Evolutionary conservation across 2,888 invertebrate species (phyloP), one percentile per base, ranked within the genome.

Genomic region (Carabus problematicus): DNA sequence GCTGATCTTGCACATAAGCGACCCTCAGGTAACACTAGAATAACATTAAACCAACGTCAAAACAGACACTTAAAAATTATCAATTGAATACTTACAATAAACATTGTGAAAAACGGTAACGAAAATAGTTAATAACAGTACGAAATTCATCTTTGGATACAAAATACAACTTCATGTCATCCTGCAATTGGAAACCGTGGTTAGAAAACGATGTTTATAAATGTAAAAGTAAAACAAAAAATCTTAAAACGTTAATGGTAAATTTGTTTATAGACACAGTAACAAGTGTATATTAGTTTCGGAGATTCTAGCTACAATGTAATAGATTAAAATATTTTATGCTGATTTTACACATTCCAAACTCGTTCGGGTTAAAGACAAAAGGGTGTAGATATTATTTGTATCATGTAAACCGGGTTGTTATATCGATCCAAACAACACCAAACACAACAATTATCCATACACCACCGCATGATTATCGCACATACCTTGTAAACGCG

Each of bases 391-490:
- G 52, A 18, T 52, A 19, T 52, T 8, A 59, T 69, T 62, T 69
- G 43, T 69, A 62, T 40, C 55, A 62, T 62, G 62, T 69, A 62
- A 69, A 42, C 45, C 47, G 69, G 69, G 55, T 69, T 69, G 18
- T 55, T 29, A 29, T 56, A 69, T 69, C 69, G 69, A 69, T 69
- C 56, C 19, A 29, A 29, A 29, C 29, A 29, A 29, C 29, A 29
- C 16, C 41, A 67, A 47, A 59, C 66, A 67, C 14, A 29, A 29
- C 56, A 69, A 69, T 62, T 62, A 62, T 56, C 45, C 3, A 12
- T 52, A 39, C 41, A 52, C 14, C 39, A 19, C 47, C 16, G 41
- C 55, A 14, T 40, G 16, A 62, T 45, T 42, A 16, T 41, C 19
- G 3, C 45, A 43, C 62, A 29, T 62, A 69, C 69, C 41, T 69